phyloP scores from a whole-genome alignment of 1,140 invertebrate species.

The Nephila pilipes region DNA sequence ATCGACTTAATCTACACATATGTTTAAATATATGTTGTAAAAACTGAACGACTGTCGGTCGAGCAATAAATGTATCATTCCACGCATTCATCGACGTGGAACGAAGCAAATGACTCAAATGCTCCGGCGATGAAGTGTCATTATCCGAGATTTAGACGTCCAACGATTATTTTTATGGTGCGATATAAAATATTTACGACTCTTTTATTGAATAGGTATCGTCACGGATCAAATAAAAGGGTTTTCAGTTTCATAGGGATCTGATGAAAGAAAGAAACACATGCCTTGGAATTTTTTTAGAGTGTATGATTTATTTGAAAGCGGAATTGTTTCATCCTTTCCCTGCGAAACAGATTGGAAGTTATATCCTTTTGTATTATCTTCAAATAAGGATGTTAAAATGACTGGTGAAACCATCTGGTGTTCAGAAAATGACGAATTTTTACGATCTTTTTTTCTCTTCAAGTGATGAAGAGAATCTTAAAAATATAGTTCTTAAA shows the following conservation, averaged over 20 bases:
- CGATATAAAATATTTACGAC: conserved; percentile 74
- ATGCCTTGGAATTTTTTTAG: not conserved
- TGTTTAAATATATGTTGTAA: conserved; percentile 55
- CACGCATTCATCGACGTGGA: conserved; percentile 4
- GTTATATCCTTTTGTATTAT: conserved; percentile 9
- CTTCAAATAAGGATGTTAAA: conserved; percentile 6
- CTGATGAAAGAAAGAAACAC: conserved; percentile 29
- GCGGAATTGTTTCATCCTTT: conserved; percentile 17
- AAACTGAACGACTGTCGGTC: conserved; percentile 13
- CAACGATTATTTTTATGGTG: conserved; percentile 72
- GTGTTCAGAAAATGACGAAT: not conserved
- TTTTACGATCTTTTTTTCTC: conserved; percentile 8
- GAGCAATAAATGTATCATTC: conserved; percentile 59
- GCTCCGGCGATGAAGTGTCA: conserved; percentile 52
- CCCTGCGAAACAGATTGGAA: not conserved
- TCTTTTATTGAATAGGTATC: conserved; percentile 72
- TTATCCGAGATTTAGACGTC: conserved; percentile 71
- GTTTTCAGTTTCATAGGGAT: conserved; percentile 53
- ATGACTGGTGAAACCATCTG: not conserved
- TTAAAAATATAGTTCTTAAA: not conserved
- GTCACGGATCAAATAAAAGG: conserved; percentile 69
- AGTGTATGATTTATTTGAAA: conserved; percentile 34
- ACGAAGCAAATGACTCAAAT: conserved; percentile 52
- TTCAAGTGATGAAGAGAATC: not conserved
- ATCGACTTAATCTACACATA: conserved; percentile 17